Conservation (phyloP, 2,797 vertebrate species). For the Sebastes kiyomatsui region DNA sequence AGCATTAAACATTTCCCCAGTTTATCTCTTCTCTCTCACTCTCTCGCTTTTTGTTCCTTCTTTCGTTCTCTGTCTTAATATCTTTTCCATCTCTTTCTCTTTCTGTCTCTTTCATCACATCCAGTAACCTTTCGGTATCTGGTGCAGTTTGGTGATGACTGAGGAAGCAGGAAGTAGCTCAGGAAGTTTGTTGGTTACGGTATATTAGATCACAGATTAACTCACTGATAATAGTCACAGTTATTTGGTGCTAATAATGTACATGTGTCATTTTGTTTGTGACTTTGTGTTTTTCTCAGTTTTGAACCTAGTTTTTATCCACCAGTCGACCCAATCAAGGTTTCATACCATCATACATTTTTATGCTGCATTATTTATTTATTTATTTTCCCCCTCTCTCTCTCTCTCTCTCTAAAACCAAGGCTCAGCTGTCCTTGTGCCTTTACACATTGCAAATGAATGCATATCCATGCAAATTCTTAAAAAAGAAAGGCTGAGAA, state of each 20-base stretch:
- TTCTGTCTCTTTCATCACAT: constrained; percentile 5
- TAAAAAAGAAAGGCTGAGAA: constrained; percentile 79
- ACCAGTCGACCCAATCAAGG: constrained; percentile 58
- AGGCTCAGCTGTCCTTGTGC: constrained; percentile 83
- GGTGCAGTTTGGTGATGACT: constrained; percentile 30
- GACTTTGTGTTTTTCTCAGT: constrained; percentile 18
- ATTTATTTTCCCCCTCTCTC: constrained; percentile 39
- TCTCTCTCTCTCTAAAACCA: constrained; percentile 52
- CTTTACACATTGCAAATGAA: constrained; percentile 82
- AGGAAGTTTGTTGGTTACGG: constrained; percentile 35
- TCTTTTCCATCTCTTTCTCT: not conserved
- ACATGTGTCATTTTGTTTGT: constrained; percentile 10
- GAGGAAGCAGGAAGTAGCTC: constrained; percentile 40
- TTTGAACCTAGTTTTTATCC: constrained; percentile 41
- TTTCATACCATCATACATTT: constrained; percentile 73
- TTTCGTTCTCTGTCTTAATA: not conserved
- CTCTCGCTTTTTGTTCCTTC: not conserved
- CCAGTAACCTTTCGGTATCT: constrained; percentile 8
- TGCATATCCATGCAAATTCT: constrained; percentile 85
- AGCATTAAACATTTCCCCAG: not conserved
- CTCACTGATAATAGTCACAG: not conserved
- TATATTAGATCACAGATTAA: constrained; percentile 4
- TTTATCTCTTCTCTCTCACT: not conserved
- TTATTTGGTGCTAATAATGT: not conserved
- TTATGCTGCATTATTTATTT: constrained; percentile 77